Conservation (phyloP, 2,888 invertebrate species). For the Dorcus parallelipipedus region DNA sequence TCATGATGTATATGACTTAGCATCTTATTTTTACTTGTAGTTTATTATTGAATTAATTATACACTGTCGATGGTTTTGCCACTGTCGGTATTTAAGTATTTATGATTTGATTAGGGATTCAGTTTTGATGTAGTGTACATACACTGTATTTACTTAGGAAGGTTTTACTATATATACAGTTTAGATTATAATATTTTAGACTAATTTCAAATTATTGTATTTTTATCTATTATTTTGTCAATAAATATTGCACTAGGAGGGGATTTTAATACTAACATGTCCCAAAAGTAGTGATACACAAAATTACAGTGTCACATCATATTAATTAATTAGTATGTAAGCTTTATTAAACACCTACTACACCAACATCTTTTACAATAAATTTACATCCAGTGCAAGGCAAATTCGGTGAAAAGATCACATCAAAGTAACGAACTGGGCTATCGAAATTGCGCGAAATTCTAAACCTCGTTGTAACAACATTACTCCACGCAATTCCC, state of each 20-base stretch:
- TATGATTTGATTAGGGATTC: no score
- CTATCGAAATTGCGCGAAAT: slow-evolving; percentile 43
- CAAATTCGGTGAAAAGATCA: slow-evolving; percentile 59
- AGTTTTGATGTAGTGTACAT: no score
- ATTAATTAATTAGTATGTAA: no score
- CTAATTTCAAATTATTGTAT: neutral
- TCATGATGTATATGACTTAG: no score
- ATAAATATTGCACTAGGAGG: neutral
- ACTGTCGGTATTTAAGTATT: neutral
- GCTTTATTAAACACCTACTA: neutral
- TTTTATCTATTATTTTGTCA: neutral
- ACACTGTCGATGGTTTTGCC: neutral
- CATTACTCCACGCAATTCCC: slow-evolving; percentile 65
- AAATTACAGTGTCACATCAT: no score
- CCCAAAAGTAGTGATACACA: no score
- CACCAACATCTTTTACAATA: slow-evolving; percentile 51
- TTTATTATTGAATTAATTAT: neutral
- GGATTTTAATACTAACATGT: no score
- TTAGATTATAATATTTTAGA: neutral
- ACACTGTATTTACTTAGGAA: neutral
- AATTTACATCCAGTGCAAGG: slow-evolving; percentile 51
- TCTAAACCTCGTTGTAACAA: slow-evolving; percentile 58
- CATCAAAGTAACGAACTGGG: slow-evolving; percentile 49
- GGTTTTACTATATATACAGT: neutral
- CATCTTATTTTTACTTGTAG: neutral